These are phyloP conservation scores for Erebia palarica DNA, from an alignment of 2,888 invertebrate species.

Conservation along the genomic window DNA sequence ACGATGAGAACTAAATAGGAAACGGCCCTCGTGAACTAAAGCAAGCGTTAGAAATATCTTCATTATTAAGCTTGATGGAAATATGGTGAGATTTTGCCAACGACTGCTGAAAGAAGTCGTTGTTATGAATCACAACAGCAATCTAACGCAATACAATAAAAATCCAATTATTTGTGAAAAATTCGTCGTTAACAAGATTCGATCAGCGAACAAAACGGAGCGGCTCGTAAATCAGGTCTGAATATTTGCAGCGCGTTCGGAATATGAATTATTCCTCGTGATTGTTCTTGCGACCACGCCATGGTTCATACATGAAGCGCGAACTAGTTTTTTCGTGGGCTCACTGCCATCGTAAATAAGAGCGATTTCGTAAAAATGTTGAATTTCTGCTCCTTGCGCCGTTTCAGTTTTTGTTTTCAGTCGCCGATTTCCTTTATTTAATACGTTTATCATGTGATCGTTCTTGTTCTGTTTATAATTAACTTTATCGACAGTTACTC, in stretches of 20 bases:
- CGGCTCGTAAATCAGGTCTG: conserved; percentile 71
- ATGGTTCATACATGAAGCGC: conserved; percentile 82
- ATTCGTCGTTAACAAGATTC: conserved; percentile 72
- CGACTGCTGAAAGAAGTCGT: conserved; percentile 6
- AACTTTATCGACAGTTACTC: conserved; percentile 62
- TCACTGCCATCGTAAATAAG: conserved; percentile 63
- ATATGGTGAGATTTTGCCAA: background rate
- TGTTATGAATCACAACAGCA: conserved; percentile 5
- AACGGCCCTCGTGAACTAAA: conserved; percentile 24
- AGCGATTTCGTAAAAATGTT: conserved; percentile 64
- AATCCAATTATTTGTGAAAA: conserved; percentile 80
- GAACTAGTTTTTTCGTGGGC: conserved; percentile 76
- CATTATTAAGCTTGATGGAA: background rate
- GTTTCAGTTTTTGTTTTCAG: conserved; percentile 51
- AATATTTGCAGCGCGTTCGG: conserved; percentile 78
- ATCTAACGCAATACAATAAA: conserved; percentile 56
- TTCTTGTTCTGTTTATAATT: conserved; percentile 63
- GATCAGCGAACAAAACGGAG: conserved; percentile 58
- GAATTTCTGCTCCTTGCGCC: conserved; percentile 54
- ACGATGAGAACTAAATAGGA: conserved; percentile 72
- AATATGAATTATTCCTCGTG: conserved; percentile 81
- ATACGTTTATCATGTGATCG: conserved; percentile 33
- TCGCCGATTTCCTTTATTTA: conserved; percentile 38
- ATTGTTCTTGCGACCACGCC: conserved; percentile 78
- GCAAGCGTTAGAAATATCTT: conserved; percentile 28